Evolutionary conservation across 35 echinoderm and acorn worm species (phyloP).

Genomic region (Nesometra sesokonis): DNA sequence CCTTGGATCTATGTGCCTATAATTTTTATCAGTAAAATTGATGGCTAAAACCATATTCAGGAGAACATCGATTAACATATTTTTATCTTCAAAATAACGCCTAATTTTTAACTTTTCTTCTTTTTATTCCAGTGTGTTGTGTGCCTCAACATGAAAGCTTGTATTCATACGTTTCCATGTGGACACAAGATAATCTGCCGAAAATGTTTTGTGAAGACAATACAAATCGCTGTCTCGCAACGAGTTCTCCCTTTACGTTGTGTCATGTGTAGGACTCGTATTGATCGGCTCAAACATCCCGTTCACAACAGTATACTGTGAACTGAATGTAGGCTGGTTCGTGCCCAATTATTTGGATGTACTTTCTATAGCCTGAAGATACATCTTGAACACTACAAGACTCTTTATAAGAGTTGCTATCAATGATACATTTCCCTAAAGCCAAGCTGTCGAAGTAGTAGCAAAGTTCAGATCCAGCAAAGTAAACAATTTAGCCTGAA

Average conservation of each 20-base stretch:
- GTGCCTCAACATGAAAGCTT: constrained; percentile 67
- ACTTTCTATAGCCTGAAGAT: too few relatives aligned
- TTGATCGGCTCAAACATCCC: constrained; percentile 50
- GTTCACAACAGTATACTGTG: not conserved
- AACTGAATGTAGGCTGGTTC: not conserved
- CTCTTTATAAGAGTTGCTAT: too few relatives aligned
- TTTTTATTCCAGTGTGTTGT: constrained; percentile 80
- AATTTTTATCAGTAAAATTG: too few relatives aligned
- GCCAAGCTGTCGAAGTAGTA: too few relatives aligned
- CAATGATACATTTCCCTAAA: too few relatives aligned
- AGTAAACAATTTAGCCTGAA: too few relatives aligned
- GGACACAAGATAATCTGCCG: constrained; percentile 76
- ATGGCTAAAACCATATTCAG: too few relatives aligned
- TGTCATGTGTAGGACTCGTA: constrained; percentile 79
- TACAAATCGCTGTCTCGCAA: constrained; percentile 87
- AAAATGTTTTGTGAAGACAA: constrained; percentile 93
- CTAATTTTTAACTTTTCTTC: constrained; percentile 1
- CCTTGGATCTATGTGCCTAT: too few relatives aligned
- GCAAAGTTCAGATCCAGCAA: too few relatives aligned
- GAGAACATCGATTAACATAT: too few relatives aligned
- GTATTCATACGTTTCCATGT: constrained; percentile 83
- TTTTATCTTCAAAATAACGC: not conserved
- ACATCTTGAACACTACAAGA: too few relatives aligned
- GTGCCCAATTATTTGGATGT: too few relatives aligned
- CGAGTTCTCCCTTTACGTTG: constrained; percentile 76